Conservation (phyloP, 2,797 vertebrate genomes). For the Anguilla marmorata region DNA sequence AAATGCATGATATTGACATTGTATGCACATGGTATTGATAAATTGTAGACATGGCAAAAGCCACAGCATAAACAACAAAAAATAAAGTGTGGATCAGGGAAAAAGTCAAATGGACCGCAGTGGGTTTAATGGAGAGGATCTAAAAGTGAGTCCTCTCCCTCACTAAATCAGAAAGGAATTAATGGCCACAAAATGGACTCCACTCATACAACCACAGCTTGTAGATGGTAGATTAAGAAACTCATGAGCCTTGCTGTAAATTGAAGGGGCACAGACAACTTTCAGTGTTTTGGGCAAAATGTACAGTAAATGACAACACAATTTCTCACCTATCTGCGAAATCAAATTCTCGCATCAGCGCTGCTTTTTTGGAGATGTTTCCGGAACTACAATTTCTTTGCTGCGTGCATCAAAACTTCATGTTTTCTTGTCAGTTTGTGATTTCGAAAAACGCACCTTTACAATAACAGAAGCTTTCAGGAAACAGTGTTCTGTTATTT, state of each 20-base stretch:
- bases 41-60: background rate
- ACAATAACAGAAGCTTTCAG: background rate
- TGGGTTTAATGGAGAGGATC: constrained; percentile 65
- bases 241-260: constrained; percentile 74
- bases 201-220: constrained; percentile 55
- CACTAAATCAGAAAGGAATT: constrained; percentile 70
- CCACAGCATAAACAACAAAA: background rate
- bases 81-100: constrained; percentile 8
- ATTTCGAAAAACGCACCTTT: background rate
- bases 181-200: constrained; percentile 72
- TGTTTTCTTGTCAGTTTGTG: background rate
- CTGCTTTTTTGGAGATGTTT: constrained; percentile 8
- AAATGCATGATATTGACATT: constrained; percentile 11
- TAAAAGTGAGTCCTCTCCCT: constrained; percentile 57
- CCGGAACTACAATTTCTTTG: constrained; percentile 14
- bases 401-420: constrained; percentile 1
- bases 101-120: constrained; percentile 61
- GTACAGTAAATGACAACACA: background rate
- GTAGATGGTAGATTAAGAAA: constrained; percentile 74
- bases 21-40: constrained; percentile 8
- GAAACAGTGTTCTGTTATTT: background rate
- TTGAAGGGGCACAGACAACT: constrained; percentile 46
- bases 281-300: constrained; percentile 36
- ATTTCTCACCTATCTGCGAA: constrained; percentile 9
- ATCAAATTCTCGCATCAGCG: background rate